Conservation (phyloP, 2,797 vertebrate species). For the Loris lydekkerianus region DNA sequence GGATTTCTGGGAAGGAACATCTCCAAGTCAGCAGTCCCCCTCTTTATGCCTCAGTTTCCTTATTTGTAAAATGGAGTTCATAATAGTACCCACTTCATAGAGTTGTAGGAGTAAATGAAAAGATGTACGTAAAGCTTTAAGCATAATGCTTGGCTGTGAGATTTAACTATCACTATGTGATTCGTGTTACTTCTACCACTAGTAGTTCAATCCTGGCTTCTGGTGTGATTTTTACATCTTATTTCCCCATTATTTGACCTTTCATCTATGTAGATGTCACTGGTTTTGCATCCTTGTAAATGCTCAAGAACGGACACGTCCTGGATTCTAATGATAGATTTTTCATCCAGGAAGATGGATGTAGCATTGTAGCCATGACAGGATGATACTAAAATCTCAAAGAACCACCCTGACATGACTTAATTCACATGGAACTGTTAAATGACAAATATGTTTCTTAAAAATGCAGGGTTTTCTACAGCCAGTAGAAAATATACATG, state of each 20-base stretch:
- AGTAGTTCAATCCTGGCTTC: background rate
- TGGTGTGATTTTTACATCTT: background rate
- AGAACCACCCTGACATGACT: background rate
- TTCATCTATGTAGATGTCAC: background rate
- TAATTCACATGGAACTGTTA: background rate
- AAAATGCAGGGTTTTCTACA: conserved; percentile 35
- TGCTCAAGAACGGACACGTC: background rate
- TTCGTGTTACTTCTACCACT: background rate
- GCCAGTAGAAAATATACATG: background rate
- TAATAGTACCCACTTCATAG: background rate
- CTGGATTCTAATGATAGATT: background rate
- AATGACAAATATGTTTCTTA: background rate
- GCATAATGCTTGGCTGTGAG: background rate
- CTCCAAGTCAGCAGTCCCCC: background rate
- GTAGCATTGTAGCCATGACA: background rate
- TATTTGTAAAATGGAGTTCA: background rate
- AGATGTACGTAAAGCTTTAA: background rate
- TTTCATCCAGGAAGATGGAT: background rate
- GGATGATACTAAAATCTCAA: conserved; percentile 12
- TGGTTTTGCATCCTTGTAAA: background rate
- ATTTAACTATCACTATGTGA: too few relatives aligned
- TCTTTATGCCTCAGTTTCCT: background rate
- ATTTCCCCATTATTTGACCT: background rate
- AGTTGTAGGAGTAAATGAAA: background rate
- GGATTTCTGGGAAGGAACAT: background rate